Conservation (phyloP, 2,888 invertebrate species). For the Nysson spinosus region DNA sequence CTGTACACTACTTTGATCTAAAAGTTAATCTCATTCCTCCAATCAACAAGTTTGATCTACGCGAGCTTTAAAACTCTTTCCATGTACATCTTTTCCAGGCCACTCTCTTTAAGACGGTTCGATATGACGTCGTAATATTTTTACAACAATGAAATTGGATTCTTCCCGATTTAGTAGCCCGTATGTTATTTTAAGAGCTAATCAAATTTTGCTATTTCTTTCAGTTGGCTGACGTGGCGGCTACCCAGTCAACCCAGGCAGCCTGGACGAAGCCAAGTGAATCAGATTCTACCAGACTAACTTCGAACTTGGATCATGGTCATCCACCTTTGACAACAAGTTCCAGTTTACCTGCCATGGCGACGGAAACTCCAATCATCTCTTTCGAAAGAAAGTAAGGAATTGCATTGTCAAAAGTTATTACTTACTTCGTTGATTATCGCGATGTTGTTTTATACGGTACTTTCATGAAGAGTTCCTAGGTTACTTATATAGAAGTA, state of each 20-base stretch:
- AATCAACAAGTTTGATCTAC: not conserved
- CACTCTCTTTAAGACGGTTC: not conserved
- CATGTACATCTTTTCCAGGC: not conserved
- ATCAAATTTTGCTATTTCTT: conserved; percentile 44
- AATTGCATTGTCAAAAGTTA: conserved; percentile 40
- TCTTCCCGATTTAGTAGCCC: not conserved
- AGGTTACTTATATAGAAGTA: too few relatives aligned
- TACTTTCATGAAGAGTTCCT: too few relatives aligned
- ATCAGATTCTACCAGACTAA: conserved; percentile 37
- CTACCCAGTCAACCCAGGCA: conserved; percentile 19
- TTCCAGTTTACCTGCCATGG: conserved; percentile 33
- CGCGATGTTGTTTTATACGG: conserved; percentile 3
- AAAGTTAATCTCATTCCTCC: too few relatives aligned
- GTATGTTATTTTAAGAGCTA: conserved; percentile 11
- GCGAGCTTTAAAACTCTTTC: not conserved
- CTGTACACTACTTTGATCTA: too few relatives aligned
- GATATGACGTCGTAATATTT: conserved; percentile 10
- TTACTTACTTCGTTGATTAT: conserved; percentile 20
- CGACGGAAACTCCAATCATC: conserved; percentile 40
- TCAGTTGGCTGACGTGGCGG: conserved; percentile 39
- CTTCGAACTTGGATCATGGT: conserved; percentile 35
- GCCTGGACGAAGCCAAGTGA: conserved; percentile 23
- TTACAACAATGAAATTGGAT: conserved; percentile 7
- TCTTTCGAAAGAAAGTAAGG: conserved; percentile 55
- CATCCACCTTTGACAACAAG: conserved; percentile 34